phyloP scores from a whole-genome alignment of 1,140 invertebrate species.

The Drosophila lowei region DNA sequence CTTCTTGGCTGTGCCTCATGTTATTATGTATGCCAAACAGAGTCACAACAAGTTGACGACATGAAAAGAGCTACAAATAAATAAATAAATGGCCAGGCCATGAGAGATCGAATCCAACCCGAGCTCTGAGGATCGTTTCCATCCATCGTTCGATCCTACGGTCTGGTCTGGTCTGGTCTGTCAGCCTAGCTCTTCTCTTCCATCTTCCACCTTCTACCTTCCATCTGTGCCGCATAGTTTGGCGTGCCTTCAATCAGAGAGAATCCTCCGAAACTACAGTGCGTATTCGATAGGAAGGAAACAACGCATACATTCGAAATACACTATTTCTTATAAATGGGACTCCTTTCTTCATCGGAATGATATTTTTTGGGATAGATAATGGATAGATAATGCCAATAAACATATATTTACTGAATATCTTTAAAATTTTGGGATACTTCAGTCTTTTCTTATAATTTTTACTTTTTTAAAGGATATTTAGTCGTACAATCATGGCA shows the following conservation, averaged over 20 bases:
- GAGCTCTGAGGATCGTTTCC: constrained; percentile 11
- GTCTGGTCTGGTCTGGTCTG: constrained; percentile 8
- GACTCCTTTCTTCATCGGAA: too few species aligned
- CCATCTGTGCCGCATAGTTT: constrained; percentile 51
- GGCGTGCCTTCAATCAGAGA: constrained; percentile 68
- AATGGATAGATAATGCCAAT: too few species aligned
- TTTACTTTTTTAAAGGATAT: too few species aligned
- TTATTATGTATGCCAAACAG: constrained; percentile 82
- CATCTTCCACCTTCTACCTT: constrained; percentile 7
- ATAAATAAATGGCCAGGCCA: constrained; percentile 59
- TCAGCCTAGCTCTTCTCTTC: constrained; percentile 9
- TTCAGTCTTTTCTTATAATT: too few species aligned
- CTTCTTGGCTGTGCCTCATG: constrained; percentile 20
- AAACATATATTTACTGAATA: too few species aligned
- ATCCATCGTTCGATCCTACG: constrained; percentile 45
- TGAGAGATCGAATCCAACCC: constrained; percentile 36
- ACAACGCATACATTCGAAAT: too few species aligned
- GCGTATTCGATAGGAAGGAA: constrained; percentile 3
- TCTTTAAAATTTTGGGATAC: too few species aligned
- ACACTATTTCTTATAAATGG: too few species aligned
- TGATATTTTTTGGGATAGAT: too few species aligned
- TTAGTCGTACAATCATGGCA: too few species aligned
- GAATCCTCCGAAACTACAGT: constrained; percentile 12
- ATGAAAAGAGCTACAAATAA: constrained; percentile 61
- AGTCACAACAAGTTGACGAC: constrained; percentile 78